Conservation (phyloP, 2,797 vertebrate species). For the Austrolebias charrua region DNA sequence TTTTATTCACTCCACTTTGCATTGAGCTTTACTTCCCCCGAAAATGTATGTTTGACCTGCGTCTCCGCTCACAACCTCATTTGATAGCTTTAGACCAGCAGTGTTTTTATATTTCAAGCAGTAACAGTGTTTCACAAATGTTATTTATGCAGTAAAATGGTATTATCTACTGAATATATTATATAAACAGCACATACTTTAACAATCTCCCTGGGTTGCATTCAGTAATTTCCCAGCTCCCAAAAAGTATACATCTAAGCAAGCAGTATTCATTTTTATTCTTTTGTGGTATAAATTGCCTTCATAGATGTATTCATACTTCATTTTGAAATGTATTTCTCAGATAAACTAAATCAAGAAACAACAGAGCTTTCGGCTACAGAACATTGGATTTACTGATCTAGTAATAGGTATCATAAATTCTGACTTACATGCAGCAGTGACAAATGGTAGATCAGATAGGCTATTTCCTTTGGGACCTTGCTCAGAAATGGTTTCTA, state of each 20-base stretch:
- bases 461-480: conserved; percentile 73
- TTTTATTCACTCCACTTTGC: conserved; percentile 9
- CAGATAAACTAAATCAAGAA: conserved; percentile 77
- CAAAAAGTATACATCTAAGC: conserved; percentile 34
- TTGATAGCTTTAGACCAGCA: conserved; percentile 32
- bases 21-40: conserved; percentile 1
- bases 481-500: conserved; percentile 68
- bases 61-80: conserved; percentile 34
- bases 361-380: conserved; percentile 73
- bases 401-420: conserved; percentile 78
- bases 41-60: conserved; percentile 22
- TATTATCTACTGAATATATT: conserved; percentile 54
- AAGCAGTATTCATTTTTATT: conserved; percentile 56
- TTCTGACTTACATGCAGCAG: conserved; percentile 72
- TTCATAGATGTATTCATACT: conserved; percentile 59
- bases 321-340: conserved; percentile 66
- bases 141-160: conserved; percentile 53
- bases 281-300: conserved; percentile 60
- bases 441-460: conserved; percentile 76
- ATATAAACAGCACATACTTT: conserved; percentile 56
- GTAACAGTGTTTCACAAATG: conserved; percentile 54
- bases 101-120: conserved; percentile 46
- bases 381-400: conserved; percentile 77
- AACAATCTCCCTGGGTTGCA: conserved; percentile 48
- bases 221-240: conserved; percentile 38